Conservation (phyloP, 2,888 invertebrate species). For the Eupithecia vulgata region DNA sequence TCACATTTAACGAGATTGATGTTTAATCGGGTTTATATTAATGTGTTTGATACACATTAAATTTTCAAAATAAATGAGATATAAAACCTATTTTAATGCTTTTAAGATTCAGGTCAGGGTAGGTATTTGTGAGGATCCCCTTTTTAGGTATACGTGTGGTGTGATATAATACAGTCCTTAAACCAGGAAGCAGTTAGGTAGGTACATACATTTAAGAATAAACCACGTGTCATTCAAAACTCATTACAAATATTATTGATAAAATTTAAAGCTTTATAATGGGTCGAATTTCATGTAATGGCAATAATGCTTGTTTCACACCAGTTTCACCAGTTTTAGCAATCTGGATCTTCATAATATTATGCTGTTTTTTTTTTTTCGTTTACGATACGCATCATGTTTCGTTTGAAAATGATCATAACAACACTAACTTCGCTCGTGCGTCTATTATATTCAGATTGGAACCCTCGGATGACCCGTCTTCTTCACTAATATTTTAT, state of each 20-base stretch:
- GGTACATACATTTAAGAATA: neutral
- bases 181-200: neutral
- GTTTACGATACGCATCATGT: neutral
- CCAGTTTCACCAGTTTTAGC: neutral
- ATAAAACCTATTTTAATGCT: neutral
- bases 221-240: neutral
- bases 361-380: too few relatives aligned
- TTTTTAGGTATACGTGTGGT: too few relatives aligned
- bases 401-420: neutral
- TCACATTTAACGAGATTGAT: neutral
- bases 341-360: neutral
- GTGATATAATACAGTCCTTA: neutral
- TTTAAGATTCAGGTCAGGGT: neutral
- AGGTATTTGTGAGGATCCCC: neutral
- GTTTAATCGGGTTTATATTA: neutral
- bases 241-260: neutral
- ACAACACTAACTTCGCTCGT: neutral
- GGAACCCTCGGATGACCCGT: too few relatives aligned
- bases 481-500: too few relatives aligned
- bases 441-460: neutral
- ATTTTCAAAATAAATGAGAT: too few relatives aligned
- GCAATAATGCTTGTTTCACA: neutral
- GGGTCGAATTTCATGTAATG: neutral
- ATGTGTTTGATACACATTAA: too few relatives aligned
- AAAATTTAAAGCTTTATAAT: neutral